phyloP scores from a whole-genome alignment of 2,797 vertebrate species.

The Limnodromus scolopaceus region DNA sequence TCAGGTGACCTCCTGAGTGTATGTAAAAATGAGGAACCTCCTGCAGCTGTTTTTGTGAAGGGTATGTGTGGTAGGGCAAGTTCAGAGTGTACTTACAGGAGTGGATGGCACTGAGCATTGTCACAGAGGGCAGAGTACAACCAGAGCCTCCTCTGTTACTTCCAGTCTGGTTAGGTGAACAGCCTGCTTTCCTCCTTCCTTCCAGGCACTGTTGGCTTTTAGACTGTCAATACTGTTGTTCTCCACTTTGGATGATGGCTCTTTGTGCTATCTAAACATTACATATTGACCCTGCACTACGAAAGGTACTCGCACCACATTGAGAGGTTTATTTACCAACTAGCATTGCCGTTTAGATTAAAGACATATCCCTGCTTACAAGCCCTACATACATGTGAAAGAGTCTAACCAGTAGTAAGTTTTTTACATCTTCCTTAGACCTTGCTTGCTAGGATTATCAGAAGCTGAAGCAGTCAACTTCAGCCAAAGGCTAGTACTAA shows the following conservation, averaged over 20 bases:
- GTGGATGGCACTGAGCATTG: not conserved
- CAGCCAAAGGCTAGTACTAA: not conserved
- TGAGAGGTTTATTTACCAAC: not conserved
- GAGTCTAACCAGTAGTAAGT: not conserved
- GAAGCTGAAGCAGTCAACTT: not conserved
- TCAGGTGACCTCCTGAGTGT: not conserved
- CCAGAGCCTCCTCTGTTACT: not conserved
- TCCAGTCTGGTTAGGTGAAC: not conserved
- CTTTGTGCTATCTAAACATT: not conserved
- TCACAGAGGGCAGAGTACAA: not conserved
- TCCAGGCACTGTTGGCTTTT: not conserved
- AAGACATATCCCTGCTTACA: not conserved
- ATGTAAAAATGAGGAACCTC: not conserved
- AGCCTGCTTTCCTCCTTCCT: not conserved
- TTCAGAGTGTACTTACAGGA: not conserved
- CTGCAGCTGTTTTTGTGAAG: not conserved
- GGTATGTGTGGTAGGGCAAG: not conserved
- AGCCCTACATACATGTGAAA: not conserved
- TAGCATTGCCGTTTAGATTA: not conserved
- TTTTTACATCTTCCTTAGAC: not conserved
- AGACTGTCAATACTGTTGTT: not conserved
- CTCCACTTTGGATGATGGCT: not conserved
- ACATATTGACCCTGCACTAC: not conserved
- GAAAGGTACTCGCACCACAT: rapidly evolving
- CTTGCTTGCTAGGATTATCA: not conserved